These are phyloP conservation scores for Oscheius sp. DNA, from an alignment of 1,140 invertebrate species.

Conservation along the genomic window DNA sequence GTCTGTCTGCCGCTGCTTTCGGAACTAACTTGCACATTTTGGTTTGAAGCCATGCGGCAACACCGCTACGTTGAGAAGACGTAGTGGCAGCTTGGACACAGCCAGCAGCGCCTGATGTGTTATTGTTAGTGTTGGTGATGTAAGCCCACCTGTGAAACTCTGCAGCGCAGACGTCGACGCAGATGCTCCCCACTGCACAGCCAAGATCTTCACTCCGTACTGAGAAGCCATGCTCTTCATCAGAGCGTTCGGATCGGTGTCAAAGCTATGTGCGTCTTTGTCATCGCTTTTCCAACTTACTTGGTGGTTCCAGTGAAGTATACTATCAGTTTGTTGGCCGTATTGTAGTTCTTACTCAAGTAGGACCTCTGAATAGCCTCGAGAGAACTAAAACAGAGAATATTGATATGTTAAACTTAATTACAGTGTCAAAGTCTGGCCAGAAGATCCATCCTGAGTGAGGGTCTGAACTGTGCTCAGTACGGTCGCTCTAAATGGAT, in stretches of 20 bases:
- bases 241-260: slow-evolving; percentile 5
- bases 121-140: too few species aligned
- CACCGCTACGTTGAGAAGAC: not conserved
- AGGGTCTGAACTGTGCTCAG: not conserved
- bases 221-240: slow-evolving; percentile 16
- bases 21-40: slow-evolving; percentile 31
- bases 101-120: not conserved
- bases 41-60: slow-evolving; percentile 23
- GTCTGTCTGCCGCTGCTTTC: not conserved
- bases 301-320: slow-evolving; percentile 32
- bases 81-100: slow-evolving; percentile 19
- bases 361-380: slow-evolving; percentile 25
- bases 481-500: not conserved
- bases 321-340: slow-evolving; percentile 13
- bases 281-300: not conserved
- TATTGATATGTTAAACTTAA: too few species aligned
- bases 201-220: slow-evolving; percentile 15
- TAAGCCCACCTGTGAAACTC: too few species aligned
- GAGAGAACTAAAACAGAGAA: slow-evolving; percentile 4
- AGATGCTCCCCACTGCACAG: slow-evolving; percentile 10
- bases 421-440: slow-evolving; percentile 34
- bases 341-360: slow-evolving; percentile 8
- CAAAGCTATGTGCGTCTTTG: slow-evolving; percentile 2
- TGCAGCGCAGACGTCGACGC: not conserved
- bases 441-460: slow-evolving; percentile 22